Percentiles rank a stretch among this genome's conserved stretches.
phyloP scores from a whole-genome alignment of 2,888 invertebrate genomes.

The Myopa tessellatipennis region DNA sequence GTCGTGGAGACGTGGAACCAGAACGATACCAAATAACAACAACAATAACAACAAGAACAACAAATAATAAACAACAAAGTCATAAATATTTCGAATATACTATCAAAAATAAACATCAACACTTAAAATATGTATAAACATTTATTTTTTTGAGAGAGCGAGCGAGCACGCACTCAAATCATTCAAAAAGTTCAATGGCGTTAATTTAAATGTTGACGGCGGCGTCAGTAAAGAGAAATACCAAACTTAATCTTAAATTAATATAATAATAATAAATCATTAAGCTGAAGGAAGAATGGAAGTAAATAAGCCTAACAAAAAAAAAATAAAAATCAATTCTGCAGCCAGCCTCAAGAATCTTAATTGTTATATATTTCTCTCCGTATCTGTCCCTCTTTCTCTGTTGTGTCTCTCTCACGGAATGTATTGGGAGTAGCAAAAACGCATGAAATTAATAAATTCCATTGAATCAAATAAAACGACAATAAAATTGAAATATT shows the following conservation, averaged over 20 bases:
- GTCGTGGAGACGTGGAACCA: neutral
- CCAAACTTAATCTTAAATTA: constrained; percentile 7
- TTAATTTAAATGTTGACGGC: constrained; percentile 2
- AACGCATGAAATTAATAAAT: neutral
- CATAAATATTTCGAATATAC: constrained; percentile 9
- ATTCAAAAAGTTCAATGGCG: constrained; percentile 26
- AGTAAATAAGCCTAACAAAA: neutral
- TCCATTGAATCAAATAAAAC: neutral
- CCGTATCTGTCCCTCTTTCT: no score
- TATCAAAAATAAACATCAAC: neutral
- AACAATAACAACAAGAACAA: neutral
- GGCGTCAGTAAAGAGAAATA: neutral
- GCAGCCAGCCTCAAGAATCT: neutral
- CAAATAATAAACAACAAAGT: neutral
- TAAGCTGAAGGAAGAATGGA: neutral
- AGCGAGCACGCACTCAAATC: neutral
- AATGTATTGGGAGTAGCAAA: neutral
- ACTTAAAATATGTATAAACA: neutral
- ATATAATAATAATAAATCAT: constrained; percentile 17
- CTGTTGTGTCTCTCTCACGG: no score
- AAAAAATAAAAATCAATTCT: neutral
- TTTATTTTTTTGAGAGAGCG: neutral
- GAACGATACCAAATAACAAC: neutral
- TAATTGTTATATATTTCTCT: no score
- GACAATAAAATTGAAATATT: neutral